Evolutionary conservation across 1,140 invertebrate genomes (phyloP), one percentile per base, ranked within the genome.

Genomic region (Maconellicoccus hirsutus): DNA sequence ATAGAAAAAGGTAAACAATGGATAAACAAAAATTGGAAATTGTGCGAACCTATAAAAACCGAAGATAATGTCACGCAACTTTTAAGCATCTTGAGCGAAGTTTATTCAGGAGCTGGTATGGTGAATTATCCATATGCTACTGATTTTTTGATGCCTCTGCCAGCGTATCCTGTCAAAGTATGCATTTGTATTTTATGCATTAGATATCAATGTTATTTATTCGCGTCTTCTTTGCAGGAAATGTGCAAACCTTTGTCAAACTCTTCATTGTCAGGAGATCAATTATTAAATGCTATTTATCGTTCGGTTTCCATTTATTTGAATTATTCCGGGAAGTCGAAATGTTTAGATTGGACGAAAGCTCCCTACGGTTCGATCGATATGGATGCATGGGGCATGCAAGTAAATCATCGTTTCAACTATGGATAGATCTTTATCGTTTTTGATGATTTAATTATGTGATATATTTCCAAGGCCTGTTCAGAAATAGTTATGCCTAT

Each of bases 401-500:
- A 52, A 52, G n/a, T 52, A 52, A 52, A 52, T 52, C 3, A 52
- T 16, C n/a, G n/a, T n/a, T n/a, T n/a, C n/a, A n/a, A n/a, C n/a
- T n/a, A n/a, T n/a, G n/a, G n/a, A n/a, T n/a, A n/a, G n/a, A n/a
- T n/a, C n/a, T n/a, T n/a, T n/a, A n/a, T n/a, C n/a, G n/a, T n/a
- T n/a, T n/a, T n/a, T n/a, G n/a, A n/a, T n/a, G n/a, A n/a, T n/a
- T n/a, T n/a, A n/a, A n/a, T n/a, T n/a, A n/a, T n/a, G n/a, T n/a
- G n/a, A n/a, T 38, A 72, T 71, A 66, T 75, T 75, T 83, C 80
- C 73, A 81, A 95, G 86, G 83, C 88, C 8, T 98, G 96, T 78
- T 95, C 94, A 26, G 95, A 98, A 80, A 96, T 98, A 89, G 88
- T 96, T 59, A 94, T 96, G 89, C 93, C 93, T 0, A 87, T 92